phyloP scores from a whole-genome alignment of 2,113 vertebrate species.

The Probosciger aterrimus region DNA sequence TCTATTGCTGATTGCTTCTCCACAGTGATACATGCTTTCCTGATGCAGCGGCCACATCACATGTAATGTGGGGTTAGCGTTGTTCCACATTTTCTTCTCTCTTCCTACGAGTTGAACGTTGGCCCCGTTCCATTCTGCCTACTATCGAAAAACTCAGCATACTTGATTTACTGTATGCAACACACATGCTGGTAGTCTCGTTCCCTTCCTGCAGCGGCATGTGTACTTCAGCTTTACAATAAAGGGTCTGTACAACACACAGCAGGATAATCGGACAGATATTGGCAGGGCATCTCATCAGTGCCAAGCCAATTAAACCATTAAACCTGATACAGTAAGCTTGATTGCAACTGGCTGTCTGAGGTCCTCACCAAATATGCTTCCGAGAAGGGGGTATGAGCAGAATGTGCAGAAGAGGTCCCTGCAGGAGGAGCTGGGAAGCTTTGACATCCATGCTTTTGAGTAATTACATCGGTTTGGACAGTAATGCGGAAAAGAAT shows the following conservation, averaged over 20 bases:
- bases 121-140: neutral
- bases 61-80: accelerated
- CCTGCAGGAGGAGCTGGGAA: constrained; percentile 62
- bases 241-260: neutral
- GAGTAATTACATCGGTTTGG: constrained; percentile 63
- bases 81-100: neutral
- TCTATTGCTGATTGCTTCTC: neutral
- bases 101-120: neutral
- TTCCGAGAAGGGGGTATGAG: neutral
- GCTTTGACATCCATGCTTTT: constrained; percentile 54
- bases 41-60: neutral
- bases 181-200: neutral
- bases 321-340: neutral
- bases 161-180: neutral
- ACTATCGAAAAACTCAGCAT: neutral
- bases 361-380: constrained; percentile 9
- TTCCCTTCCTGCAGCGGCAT: neutral
- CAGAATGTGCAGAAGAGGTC: constrained; percentile 36
- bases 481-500: constrained; percentile 54
- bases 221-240: neutral
- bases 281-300: neutral
- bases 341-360: constrained; percentile 10
- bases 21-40: neutral
- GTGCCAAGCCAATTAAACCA: constrained; percentile 26
- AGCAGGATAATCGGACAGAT: neutral